Base-by-base conservation (phyloP, 2,797 vertebrate genomes). In the Dendrocincla fuliginosa region DNA sequence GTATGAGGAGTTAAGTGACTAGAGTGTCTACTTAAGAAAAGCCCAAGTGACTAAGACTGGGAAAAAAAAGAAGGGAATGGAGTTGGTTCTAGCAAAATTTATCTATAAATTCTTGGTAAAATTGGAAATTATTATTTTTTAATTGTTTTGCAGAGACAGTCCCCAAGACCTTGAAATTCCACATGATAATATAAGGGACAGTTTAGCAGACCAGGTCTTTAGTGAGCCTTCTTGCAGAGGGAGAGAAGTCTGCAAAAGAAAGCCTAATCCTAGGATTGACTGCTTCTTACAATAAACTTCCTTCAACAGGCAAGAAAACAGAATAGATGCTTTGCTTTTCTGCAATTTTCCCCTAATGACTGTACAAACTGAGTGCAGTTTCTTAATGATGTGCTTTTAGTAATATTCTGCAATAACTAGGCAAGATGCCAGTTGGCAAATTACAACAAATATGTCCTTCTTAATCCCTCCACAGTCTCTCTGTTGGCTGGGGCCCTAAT, bases 301-400 rank as follows among this genome's bases (percentile, higher is more conserved):
- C 47, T 80, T 67, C 57, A 53, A 71, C 11, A 71, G 35, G 53
- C 19, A 50, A 65, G 84, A 47, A 46, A 77, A 74, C 35, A 53
- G 60, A 85, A 65, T 16, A 83, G 56, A 63, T 53, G 28, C 10
- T 90, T 87, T 67, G 64, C 68, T 82, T 90, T 89, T 61, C 52
- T 84, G 13, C 42, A 74, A 0, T 82, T 77, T 59, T 87, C 84
- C 44, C 60, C 50, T 70, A 82, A 76, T 52, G 47, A 57, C 50
- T 2, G 4, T 30, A 57, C 19, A 69, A 75, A 69, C 6, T 13
- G 55, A 86, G 23, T 22, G 7, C 39, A 65, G 13, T 76, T 86
- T 84, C 75, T 89, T 92, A 91, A 89, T 68, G 22, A 92, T 73
- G 15, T 65, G 18, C 44, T 87, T 91, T 92, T 56, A 56, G 55